Evolutionary conservation across 2,888 invertebrate species (phyloP).

Genomic region (Callyntrura sp.): DNA sequence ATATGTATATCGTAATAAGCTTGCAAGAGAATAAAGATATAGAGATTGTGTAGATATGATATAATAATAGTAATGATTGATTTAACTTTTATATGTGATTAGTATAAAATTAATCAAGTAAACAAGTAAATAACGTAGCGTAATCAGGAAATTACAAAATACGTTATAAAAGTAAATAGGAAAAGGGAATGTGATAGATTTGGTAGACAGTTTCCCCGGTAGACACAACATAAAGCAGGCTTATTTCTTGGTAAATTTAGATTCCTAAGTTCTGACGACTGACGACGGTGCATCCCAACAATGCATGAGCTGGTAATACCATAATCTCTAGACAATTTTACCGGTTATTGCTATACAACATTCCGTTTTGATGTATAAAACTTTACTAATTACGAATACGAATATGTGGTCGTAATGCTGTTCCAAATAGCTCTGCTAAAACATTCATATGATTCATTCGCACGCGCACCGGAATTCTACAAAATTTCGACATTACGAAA

Average conservation of each 20-base stretch:
- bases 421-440: neutral
- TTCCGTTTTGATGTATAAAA: neutral
- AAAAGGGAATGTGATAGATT: slow-evolving; percentile 72
- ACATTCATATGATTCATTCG: neutral
- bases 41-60: slow-evolving; percentile 11
- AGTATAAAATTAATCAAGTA: slow-evolving; percentile 45
- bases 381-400: slow-evolving; percentile 18
- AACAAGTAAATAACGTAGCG: slow-evolving; percentile 20
- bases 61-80: slow-evolving; percentile 43
- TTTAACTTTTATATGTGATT: slow-evolving; percentile 28
- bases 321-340: slow-evolving; percentile 32
- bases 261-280: slow-evolving; percentile 27
- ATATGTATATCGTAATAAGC: slow-evolving; percentile 16
- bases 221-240: slow-evolving; percentile 60
- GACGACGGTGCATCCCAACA: slow-evolving; percentile 11
- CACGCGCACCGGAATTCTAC: neutral
- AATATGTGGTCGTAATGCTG: no score
- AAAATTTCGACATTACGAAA: neutral
- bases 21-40: slow-evolving; percentile 33
- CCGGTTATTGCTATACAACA: slow-evolving; percentile 55
- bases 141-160: slow-evolving; percentile 1
- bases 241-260: slow-evolving; percentile 68
- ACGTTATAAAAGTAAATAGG: slow-evolving; percentile 45
- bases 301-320: slow-evolving; percentile 1
- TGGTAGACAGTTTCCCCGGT: slow-evolving; percentile 55